These are phyloP conservation scores for Scortum barcoo DNA, from an alignment of 2,113 vertebrate species.

Conservation along the genomic window DNA sequence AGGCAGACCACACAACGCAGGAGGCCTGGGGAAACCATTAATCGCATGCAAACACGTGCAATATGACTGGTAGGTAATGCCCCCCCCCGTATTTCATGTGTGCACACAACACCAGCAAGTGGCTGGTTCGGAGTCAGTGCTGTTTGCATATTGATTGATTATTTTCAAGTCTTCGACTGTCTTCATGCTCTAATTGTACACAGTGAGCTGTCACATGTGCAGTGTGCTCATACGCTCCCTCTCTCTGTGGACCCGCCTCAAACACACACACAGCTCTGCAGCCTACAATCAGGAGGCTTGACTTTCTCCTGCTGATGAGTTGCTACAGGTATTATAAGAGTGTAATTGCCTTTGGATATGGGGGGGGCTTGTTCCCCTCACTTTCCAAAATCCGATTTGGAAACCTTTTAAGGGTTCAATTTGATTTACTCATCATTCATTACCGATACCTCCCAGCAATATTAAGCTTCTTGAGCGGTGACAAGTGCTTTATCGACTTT, in stretches of 20 bases:
- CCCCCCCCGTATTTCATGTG: not conserved
- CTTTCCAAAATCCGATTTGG: not conserved
- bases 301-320: not conserved
- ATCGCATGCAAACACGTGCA: conserved; percentile 50
- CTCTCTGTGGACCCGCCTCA: not conserved
- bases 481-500: not conserved
- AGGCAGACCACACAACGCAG: conserved; percentile 50
- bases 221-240: not conserved
- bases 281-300: not conserved
- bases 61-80: conserved; percentile 77
- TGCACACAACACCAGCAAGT: not conserved
- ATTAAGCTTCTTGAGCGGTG: not conserved
- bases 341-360: not conserved
- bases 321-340: not conserved
- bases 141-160: conserved; percentile 4
- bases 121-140: not conserved
- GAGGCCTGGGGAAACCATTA: conserved; percentile 75
- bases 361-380: rapidly evolving
- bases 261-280: not conserved
- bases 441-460: not conserved
- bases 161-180: not conserved
- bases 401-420: not conserved
- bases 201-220: not conserved
- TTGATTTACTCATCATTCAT: not conserved
- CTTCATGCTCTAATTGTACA: conserved; percentile 24